A percentile compares a stretch with the other conserved stretches of the same genome.
These are phyloP conservation scores for Ylistrum balloti DNA, from an alignment of 1,140 invertebrate species.

Conservation along the genomic window DNA sequence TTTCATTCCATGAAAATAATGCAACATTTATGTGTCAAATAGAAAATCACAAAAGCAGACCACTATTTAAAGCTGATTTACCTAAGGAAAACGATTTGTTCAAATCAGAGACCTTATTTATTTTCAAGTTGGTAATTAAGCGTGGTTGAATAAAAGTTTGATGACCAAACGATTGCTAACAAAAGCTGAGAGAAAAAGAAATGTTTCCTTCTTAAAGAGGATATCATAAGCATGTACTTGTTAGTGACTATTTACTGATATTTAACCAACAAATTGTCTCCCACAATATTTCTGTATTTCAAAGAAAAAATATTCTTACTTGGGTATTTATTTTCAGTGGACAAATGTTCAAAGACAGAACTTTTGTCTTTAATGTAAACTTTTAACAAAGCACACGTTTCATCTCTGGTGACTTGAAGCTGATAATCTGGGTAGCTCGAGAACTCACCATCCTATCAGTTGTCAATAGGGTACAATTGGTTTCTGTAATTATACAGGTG, in stretches of 20 bases:
- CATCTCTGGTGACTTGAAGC: conserved; percentile 17
- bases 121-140: too few species aligned
- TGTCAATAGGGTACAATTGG: neutral
- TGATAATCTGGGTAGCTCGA: neutral
- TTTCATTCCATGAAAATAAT: too few species aligned
- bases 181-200: too few species aligned
- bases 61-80: too few species aligned
- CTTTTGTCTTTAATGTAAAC: neutral
- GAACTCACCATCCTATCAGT: neutral
- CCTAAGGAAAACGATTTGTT: too few species aligned
- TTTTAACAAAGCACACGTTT: conserved; percentile 5
- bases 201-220: too few species aligned
- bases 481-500: neutral
- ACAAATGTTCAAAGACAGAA: neutral
- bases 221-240: too few species aligned
- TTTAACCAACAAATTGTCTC: neutral
- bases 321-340: neutral
- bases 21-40: too few species aligned
- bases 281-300: neutral
- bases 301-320: neutral
- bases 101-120: too few species aligned
- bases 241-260: neutral
- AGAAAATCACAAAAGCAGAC: too few species aligned
- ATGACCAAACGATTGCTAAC: too few species aligned
- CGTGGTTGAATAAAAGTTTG: too few species aligned